Evolutionary conservation across 35 echinoderm and acorn worm genomes (phyloP).

Genomic region (Apostichopus japonicus): DNA sequence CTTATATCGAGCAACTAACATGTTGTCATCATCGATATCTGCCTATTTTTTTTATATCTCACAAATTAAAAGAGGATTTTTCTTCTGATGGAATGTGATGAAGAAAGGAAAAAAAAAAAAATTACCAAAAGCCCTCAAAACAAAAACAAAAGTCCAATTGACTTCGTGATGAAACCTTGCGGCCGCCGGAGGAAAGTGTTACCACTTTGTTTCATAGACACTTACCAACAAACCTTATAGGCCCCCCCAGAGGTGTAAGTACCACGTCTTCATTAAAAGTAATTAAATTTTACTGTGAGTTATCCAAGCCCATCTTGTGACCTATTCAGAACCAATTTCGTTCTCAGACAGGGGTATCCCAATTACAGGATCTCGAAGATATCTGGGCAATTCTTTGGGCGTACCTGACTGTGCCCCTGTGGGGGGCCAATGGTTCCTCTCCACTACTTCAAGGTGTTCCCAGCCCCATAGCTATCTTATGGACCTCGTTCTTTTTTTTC

Average conservation of each 20-base stretch:
- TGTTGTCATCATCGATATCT: too few relatives aligned
- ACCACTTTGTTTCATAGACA: conserved; percentile 2
- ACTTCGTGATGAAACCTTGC: too few relatives aligned
- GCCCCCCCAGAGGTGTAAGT: conserved; percentile 8
- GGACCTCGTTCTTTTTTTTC: neutral
- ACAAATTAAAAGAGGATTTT: too few relatives aligned
- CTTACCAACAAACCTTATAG: neutral
- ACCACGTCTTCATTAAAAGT: conserved; percentile 14
- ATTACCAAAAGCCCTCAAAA: too few relatives aligned
- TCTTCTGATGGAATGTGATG: too few relatives aligned
- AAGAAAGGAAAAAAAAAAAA: too few relatives aligned
- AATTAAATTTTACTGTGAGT: conserved; percentile 33
- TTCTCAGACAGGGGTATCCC: conserved; percentile 35
- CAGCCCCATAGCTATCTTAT: conserved; percentile 22
- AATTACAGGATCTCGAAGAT: conserved; percentile 13
- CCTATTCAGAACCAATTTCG: conserved; percentile 47
- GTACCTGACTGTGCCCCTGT: neutral
- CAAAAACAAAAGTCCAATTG: too few relatives aligned
- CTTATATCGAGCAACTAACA: too few relatives aligned
- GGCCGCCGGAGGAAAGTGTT: neutral
- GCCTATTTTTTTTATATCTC: too few relatives aligned
- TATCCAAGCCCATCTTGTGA: conserved; percentile 35
- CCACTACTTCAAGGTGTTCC: conserved; percentile 34
- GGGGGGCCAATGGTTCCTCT: conserved; percentile 9
- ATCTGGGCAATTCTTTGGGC: neutral